Percentiles rank a stretch among this genome's conserved stretches.
Conservation (phyloP, 2,113 vertebrate genomes). For the Callaeas wilsoni region DNA sequence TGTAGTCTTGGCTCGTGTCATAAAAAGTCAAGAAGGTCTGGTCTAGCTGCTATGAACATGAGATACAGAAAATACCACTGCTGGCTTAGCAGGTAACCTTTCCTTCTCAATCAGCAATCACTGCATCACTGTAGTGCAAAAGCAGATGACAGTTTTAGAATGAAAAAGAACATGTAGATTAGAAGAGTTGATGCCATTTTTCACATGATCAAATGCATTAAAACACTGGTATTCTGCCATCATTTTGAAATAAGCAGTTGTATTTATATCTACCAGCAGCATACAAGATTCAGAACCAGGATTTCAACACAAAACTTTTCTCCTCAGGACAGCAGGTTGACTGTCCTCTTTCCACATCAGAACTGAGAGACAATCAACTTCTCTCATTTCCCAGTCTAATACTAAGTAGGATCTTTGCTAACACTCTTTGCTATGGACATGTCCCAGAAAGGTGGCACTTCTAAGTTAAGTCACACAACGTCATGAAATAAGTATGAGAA, state of each 20-base stretch:
- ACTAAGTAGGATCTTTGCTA: neutral
- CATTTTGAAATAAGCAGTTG: neutral
- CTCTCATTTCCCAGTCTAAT: neutral
- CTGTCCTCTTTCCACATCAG: neutral
- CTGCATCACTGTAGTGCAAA: neutral
- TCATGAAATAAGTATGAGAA: neutral
- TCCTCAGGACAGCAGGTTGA: neutral
- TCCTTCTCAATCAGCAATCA: neutral
- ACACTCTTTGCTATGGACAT: neutral
- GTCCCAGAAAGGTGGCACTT: neutral
- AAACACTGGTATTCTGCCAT: neutral
- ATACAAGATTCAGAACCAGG: neutral
- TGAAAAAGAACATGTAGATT: neutral
- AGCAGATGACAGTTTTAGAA: neutral
- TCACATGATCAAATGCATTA: neutral
- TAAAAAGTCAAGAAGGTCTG: neutral
- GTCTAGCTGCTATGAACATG: neutral
- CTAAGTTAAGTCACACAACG: neutral
- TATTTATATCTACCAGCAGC: neutral
- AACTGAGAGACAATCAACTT: neutral
- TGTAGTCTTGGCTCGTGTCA: neutral
- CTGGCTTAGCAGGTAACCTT: neutral
- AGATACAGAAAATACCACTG: neutral
- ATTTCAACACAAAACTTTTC: neutral
- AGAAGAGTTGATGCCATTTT: neutral